Base-by-base conservation (phyloP, 1,140 invertebrate genomes). In the Branchinecta lindahli region DNA sequence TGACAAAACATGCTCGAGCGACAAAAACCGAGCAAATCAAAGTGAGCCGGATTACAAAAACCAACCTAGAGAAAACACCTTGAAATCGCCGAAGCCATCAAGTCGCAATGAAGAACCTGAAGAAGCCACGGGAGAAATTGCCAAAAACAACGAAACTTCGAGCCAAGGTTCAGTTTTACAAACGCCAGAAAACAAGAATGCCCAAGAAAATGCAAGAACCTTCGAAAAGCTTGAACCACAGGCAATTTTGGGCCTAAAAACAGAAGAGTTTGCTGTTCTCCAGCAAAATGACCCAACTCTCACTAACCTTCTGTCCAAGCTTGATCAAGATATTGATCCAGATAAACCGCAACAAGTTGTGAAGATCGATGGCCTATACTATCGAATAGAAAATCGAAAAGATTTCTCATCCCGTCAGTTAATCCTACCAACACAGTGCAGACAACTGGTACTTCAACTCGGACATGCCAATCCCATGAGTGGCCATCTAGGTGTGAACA, bases 401-500 rank as follows among this genome's bases (percentile, higher is more conserved):
- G n/a, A 52, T n/a, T n/a, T 52, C n/a, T 52, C 47, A 9, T 52
- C 47, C n/a, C n/a, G n/a, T n/a, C 47, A 52, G 47, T 9, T 52
- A 9, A 9, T 52, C 9, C 9, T 52, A n/a, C 47, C 47, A 9
- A n/a, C 9, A n/a, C 47, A 52, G 47, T 52, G 9, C 47, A 9
- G 47, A 9, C n/a, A 9, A n/a, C n/a, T 52, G 47, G n/a, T 52
- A 9, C 47, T 52, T n/a, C 9, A 52, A n/a, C n/a, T 52, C 9
- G n/a, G 47, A n/a, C 47, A 52, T 52, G 9, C 47, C 47, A 9
- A 9, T 52, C 47, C 47, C 9, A 9, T 52, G 47, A 52, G 47
- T 52, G 47, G n/a, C 47, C 47, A 52, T 52, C 47, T 52, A n/a
- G 47, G 47, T 9, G 47, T 52, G n/a, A 52, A 52, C n/a, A n/a